Base-by-base conservation (phyloP, 2,113 vertebrate species). In the Nicator chloris region DNA sequence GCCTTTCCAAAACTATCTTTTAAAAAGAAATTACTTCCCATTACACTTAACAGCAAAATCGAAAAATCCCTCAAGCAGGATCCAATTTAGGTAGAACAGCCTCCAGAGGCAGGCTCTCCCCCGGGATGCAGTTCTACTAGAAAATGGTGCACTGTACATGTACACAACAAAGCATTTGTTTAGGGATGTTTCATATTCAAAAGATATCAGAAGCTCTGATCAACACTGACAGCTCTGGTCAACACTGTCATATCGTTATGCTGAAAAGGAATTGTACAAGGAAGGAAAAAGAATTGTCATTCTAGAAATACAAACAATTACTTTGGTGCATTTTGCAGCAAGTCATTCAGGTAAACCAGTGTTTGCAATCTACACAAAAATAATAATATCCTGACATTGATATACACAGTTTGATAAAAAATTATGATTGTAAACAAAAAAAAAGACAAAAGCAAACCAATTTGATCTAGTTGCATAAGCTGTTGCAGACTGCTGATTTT, bases 401-500 rank as follows among this genome's bases (percentile, higher is more conserved):
- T 53, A 71, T 61, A 80, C 30, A 31, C 27, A 56, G 16, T 69
- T 63, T 89, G 71, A 61, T 77, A 59, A 75, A 90, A 93, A 92
- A 44, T 9, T 26, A 49, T 75, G 79, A 78, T 40, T 85, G 26
- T 26, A 82, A 94, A 61, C 7, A 42, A 61, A 75, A 63, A 40
- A 37, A 37, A 64, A 77, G 24, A 40, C 31, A 39, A 76, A 82
- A 92, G 50, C 45, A 90, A 86, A 83, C 5, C 49, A 68, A 54
- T 87, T 83, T 89, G 64, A 75, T 92, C 37, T 87, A 86, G 63
- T 89, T 82, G 76, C 70, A 87, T 39, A 93, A 92, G 57, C 60
- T 89, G 63, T 30, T 78, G 56, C 81, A 95, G 84, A 86, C 37
- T 70, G 37, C n/a, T 88, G 66, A 70, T 90, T 94, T 94, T 82